Evolutionary conservation across 2,888 invertebrate genomes (phyloP), one percentile per base, ranked within the genome.

Genomic region (Tetragonisca angustula): DNA sequence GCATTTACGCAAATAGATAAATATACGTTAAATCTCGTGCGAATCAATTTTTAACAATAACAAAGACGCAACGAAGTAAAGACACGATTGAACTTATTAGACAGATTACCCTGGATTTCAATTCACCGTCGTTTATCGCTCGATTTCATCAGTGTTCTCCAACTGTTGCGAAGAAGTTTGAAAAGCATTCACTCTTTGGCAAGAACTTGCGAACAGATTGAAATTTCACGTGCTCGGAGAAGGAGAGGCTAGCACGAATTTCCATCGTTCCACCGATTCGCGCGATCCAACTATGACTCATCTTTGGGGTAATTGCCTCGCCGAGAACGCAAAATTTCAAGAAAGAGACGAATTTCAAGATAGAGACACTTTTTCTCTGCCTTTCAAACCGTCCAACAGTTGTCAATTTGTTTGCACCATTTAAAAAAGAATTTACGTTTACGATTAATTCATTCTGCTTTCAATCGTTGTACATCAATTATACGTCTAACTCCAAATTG

Each of bases 131-230:
- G n/a, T n/a, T n/a, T 71, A 65, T 79, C 73, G 61, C 32, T 11
- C 61, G 52, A 62, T 62, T 78, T 78, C 72, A 73, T 54, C 78
- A 49, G 4, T 15, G 24, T 52, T 52, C 24, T 64, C 27, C 27
- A 74, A 82, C 65, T 70, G 71, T 77, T 68, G 5, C 59, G 52
- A 43, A 27, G 32, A 68, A 68, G 62, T 81, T 81, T 61, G 36
- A 49, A 50, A 73, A 78, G 72, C 68, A 32, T 68, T 81, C 81
- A 54, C 67, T 43, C 43, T 61, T 49, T n/a, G 73, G 69, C 50
- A 81, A 78, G 69, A 81, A 79, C 49, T 78, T 5, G 67, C 64
- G 49, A 32, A 52, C n/a, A 65, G 79, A 82, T 79, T 71, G 74
- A 70, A 74, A 70, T 82, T 79, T 74, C 56, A 71, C 79, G 80